phyloP scores from a whole-genome alignment of 2,797 vertebrate species.

The Sciaenops ocellatus region DNA sequence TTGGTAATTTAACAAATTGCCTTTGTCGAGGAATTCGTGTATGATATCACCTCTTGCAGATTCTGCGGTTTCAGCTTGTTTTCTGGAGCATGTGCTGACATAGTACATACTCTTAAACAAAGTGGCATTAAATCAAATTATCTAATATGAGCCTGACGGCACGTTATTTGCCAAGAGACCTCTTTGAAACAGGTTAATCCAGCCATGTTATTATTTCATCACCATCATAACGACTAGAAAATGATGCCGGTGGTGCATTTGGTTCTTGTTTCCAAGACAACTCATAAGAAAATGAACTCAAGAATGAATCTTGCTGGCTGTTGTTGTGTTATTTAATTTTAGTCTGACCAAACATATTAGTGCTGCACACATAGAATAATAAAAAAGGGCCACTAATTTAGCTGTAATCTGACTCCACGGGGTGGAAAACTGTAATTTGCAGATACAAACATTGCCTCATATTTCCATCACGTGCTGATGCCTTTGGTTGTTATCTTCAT shows the following conservation, averaged over 20 bases:
- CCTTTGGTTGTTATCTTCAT: conserved; percentile 45
- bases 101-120: background rate
- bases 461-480: conserved; percentile 61
- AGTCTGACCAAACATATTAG: background rate
- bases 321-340: background rate
- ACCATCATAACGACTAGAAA: background rate
- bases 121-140: conserved; percentile 4
- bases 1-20: background rate
- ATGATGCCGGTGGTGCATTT: conserved; percentile 13
- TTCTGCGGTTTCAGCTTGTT: background rate
- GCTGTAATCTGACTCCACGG: background rate
- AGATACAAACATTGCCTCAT: conserved; percentile 31
- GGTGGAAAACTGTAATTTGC: background rate
- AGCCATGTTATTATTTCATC: background rate
- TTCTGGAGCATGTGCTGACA: background rate
- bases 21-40: background rate
- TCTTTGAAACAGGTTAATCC: background rate
- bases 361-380: background rate
- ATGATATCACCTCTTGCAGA: background rate
- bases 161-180: background rate
- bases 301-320: background rate
- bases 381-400: background rate
- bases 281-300: conserved; percentile 20
- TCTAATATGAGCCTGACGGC: background rate
- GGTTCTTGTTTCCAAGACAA: conserved; percentile 54